Evolutionary conservation across 2,888 invertebrate genomes (phyloP), one percentile per base, ranked within the genome.

Genomic region (Pseudoips prasinana): DNA sequence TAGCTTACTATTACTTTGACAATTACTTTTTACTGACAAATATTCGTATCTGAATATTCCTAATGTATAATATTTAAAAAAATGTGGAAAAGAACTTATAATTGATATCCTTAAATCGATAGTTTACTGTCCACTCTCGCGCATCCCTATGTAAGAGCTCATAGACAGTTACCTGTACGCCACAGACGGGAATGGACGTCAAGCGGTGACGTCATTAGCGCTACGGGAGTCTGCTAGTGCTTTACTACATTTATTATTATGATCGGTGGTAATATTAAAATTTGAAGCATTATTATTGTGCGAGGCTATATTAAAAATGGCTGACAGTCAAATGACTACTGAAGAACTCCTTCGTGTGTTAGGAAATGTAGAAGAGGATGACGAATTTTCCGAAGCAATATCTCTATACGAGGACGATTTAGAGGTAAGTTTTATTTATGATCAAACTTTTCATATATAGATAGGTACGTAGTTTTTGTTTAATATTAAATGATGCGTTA

Each of bases 231-330:
- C 31, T 36, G 30, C 31, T 36, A 36, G 27, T 36, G 36, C n/a
- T 36, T 31, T 36, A 14, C 32, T 37, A 32, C 37, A 36, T 36
- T 36, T 31, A 37, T 37, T 32, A 37, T 37, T 37, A 37, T 37
- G 37, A 37, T 37, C 28, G 32, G 37, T 32, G 37, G 28, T 37
- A 37, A 37, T 37, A 37, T 37, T 27, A 27, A 25, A 25, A 25
- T 25, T 30, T 35, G 29, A 22, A 25, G 35, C 35, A 35, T 30
- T 35, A 35, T 35, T 35, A 35, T 35, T 30, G 35, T 30, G 35
- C 35, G 35, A 35, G 35, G 14, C 17, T 35, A 36, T 31, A 31
- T 19, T 31, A 31, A 31, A 31, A 36, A 36, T 31, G 36, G 36
- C 36, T 36, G 27, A 11, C 32, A 32, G 25, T 32, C 32, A 32